phyloP scores from a whole-genome alignment of 2,888 invertebrate genomes.

The Platynereis dumerilii region DNA sequence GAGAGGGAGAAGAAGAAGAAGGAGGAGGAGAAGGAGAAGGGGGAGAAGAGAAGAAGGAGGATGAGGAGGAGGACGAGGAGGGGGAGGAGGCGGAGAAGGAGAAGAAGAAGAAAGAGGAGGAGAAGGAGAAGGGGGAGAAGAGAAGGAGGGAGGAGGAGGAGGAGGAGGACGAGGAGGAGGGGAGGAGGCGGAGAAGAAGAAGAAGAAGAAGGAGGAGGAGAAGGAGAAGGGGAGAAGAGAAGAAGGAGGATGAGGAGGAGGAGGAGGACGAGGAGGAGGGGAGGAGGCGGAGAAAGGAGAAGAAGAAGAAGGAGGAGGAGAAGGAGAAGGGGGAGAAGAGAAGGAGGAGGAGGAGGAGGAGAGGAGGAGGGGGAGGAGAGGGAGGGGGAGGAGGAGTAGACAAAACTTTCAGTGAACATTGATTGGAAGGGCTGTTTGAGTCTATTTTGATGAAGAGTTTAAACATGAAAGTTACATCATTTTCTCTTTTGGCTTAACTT shows the following conservation, averaged over 20 bases:
- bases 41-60: constrained; percentile 3
- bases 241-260: too few relatives aligned
- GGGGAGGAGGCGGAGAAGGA: too few relatives aligned
- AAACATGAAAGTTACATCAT: too few relatives aligned
- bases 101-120: constrained; percentile 7
- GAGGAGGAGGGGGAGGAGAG: constrained; percentile 2
- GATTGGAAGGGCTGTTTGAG: too few relatives aligned
- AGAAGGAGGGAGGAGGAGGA: not conserved
- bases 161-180: not conserved
- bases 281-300: too few relatives aligned
- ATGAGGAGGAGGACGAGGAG: too few relatives aligned
- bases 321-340: not conserved
- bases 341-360: constrained; percentile 10
- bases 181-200: too few relatives aligned
- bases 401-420: not conserved
- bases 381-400: not conserved
- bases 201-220: not conserved
- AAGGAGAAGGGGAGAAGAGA: not conserved
- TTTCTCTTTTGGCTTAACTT: too few relatives aligned
- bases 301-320: not conserved
- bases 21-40: not conserved
- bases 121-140: constrained; percentile 7
- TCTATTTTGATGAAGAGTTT: too few relatives aligned
- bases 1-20: not conserved
- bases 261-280: too few relatives aligned